A percentile compares a stretch with the other conserved stretches of the same genome.
Evolutionary conservation across 2,888 invertebrate species (phyloP).

Genomic region (Campoletis raptor): DNA sequence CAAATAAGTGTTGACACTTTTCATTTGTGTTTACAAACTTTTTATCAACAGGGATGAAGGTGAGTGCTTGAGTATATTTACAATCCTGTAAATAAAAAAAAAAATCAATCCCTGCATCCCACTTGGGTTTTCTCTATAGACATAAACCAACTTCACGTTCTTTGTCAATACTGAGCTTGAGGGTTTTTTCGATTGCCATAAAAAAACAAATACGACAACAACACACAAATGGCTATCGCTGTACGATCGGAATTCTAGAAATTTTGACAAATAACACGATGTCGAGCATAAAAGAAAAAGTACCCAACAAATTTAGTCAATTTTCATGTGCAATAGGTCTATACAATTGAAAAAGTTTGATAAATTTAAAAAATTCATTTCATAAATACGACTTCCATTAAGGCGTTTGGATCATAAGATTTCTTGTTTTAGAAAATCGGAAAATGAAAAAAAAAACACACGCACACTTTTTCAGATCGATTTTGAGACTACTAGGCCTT

Average conservation of each 20-base stretch:
- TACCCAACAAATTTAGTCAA: no score
- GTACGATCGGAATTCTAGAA: neutral
- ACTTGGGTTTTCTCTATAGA: neutral
- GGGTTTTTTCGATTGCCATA: neutral
- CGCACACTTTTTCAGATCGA: no score
- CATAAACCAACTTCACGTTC: neutral
- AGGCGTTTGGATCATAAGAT: no score
- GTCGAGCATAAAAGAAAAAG: neutral
- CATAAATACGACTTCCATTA: no score
- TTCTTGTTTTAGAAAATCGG: no score
- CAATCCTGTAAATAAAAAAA: neutral
- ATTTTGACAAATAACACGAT: neutral
- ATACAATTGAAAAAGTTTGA: no score
- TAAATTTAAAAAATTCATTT: no score
- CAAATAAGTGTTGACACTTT: neutral
- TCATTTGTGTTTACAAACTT: neutral
- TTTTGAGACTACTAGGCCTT: no score
- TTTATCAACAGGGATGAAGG: neutral
- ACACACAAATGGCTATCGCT: neutral
- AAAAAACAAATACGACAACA: neutral
- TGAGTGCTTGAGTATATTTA: neutral
- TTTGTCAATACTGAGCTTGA: neutral
- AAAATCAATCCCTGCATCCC: neutral
- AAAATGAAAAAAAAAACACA: no score
- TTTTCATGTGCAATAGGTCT: no score